Conservation (phyloP, 2,797 vertebrate genomes). For the Hemitrygon akajei region DNA sequence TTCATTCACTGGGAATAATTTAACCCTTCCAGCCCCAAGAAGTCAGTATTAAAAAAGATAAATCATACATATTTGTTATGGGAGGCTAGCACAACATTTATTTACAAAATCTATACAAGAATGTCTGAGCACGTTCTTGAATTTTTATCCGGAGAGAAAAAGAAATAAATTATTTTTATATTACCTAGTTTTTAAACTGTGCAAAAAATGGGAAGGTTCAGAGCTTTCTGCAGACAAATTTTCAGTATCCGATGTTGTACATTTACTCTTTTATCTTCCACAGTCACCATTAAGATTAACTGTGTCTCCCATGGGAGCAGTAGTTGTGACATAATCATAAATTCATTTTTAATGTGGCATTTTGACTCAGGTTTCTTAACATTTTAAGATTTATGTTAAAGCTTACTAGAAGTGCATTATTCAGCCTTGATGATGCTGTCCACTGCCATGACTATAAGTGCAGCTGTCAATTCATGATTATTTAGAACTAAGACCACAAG, state of each 20-base stretch:
- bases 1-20: neutral
- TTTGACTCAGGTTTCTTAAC: too few relatives aligned
- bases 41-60: neutral
- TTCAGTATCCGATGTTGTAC: neutral
- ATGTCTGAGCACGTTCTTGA: neutral
- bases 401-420: too few relatives aligned
- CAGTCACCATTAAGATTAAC: neutral
- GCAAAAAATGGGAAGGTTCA: neutral
- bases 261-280: neutral
- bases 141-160: neutral
- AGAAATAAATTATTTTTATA: neutral
- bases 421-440: too few relatives aligned
- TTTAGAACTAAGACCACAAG: too few relatives aligned
- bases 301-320: neutral
- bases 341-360: too few relatives aligned
- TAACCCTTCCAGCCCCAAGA: conserved; percentile 2
- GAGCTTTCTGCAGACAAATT: neutral
- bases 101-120: neutral
- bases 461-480: too few relatives aligned
- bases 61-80: neutral
- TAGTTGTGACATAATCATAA: neutral
- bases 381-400: too few relatives aligned
- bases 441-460: too few relatives aligned
- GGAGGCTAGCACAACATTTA: neutral
- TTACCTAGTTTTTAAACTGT: neutral